Conservation (phyloP, 2,797 vertebrate species). For the Varecia variegata region DNA sequence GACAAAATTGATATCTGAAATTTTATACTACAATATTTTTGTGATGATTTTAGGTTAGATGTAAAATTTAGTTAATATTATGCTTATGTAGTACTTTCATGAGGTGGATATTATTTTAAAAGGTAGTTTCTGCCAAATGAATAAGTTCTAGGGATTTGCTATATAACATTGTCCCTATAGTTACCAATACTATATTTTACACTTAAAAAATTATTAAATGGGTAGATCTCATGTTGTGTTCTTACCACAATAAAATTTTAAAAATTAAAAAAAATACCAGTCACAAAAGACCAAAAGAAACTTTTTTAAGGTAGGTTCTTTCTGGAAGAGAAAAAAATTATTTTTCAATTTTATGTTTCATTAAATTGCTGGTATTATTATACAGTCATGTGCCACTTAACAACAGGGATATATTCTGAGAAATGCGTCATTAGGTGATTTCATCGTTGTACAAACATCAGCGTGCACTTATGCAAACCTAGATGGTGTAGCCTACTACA, state of each 20-base stretch:
- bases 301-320: neutral
- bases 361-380: neutral
- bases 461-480: neutral
- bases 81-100: neutral
- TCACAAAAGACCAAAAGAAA: neutral
- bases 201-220: neutral
- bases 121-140: neutral
- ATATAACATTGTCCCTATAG: neutral
- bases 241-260: neutral
- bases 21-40: neutral
- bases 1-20: conserved; percentile 34
- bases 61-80: neutral
- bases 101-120: neutral
- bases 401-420: neutral
- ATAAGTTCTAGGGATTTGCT: neutral
- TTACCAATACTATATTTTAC: neutral
- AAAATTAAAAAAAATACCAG: neutral
- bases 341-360: neutral
- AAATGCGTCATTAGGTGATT: neutral
- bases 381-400: neutral
- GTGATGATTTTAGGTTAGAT: neutral
- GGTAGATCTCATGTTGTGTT: neutral
- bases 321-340: neutral
- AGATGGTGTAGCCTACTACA: neutral
- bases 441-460: neutral